phyloP scores from a whole-genome alignment of 1,140 invertebrate species.

The Zaprionus africanus region DNA sequence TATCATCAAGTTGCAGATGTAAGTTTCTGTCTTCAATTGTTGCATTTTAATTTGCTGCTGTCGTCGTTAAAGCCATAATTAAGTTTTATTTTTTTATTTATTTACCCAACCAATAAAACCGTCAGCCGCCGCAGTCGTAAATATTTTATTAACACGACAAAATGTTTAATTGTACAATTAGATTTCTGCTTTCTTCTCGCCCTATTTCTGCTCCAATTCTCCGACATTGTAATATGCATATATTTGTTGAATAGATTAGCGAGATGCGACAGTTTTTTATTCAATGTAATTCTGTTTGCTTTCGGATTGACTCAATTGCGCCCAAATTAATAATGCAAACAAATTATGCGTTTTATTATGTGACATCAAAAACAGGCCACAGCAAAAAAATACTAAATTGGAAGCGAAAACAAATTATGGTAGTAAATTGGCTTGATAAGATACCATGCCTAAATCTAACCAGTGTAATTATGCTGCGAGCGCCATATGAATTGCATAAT shows the following conservation, averaged over 20 bases:
- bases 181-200: slow-evolving; percentile 35
- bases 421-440: slow-evolving; percentile 9
- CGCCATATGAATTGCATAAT: slow-evolving; percentile 32
- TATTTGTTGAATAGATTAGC: slow-evolving; percentile 62
- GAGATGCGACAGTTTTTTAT: slow-evolving; percentile 30
- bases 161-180: slow-evolving; percentile 75
- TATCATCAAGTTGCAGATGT: not conserved
- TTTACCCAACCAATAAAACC: slow-evolving; percentile 66
- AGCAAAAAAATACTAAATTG: slow-evolving; percentile 4
- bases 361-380: slow-evolving; percentile 35
- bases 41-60: slow-evolving; percentile 23
- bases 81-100: slow-evolving; percentile 61
- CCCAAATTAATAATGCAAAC: slow-evolving; percentile 77
- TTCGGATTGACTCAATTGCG: slow-evolving; percentile 47
- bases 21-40: slow-evolving; percentile 32
- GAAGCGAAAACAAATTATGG: slow-evolving; percentile 43
- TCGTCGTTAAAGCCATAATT: slow-evolving; percentile 51
- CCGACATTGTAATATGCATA: slow-evolving; percentile 42
- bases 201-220: slow-evolving; percentile 7
- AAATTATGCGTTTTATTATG: slow-evolving; percentile 65
- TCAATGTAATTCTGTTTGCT: slow-evolving; percentile 11
- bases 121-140: slow-evolving; percentile 65
- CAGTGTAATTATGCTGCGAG: slow-evolving; percentile 13
- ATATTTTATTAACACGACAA: slow-evolving; percentile 81
- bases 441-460: slow-evolving; percentile 1